These are phyloP conservation scores for Cheilosia scutellata DNA, from an alignment of 2,888 invertebrate genomes.

Conservation along the genomic window DNA sequence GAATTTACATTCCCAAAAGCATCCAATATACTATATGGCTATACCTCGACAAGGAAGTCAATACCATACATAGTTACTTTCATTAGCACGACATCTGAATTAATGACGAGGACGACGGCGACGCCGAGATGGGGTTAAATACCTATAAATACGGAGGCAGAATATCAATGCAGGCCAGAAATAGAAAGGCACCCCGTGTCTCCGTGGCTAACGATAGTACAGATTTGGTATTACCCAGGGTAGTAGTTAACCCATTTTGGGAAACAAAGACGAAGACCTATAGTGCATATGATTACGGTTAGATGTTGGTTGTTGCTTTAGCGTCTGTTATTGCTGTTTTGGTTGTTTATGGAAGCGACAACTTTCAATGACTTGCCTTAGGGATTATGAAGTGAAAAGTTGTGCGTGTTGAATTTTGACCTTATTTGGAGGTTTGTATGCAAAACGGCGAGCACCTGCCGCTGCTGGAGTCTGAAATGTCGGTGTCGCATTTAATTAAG, in stretches of 20 bases:
- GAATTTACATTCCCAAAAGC: neutral
- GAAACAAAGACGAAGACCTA: neutral
- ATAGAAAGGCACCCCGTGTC: neutral
- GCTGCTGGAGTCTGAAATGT: neutral
- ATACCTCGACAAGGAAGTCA: constrained; percentile 19
- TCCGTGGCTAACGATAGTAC: neutral
- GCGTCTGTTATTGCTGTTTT: neutral
- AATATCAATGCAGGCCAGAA: constrained; percentile 24
- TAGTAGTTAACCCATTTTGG: constrained; percentile 13
- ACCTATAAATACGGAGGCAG: neutral
- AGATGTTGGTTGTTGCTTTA: constrained; percentile 1
- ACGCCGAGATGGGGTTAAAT: constrained; percentile 14
- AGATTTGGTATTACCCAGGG: neutral
- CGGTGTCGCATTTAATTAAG: constrained; percentile 14
- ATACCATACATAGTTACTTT: constrained; percentile 39
- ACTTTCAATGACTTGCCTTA: constrained; percentile 29
- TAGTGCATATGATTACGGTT: neutral
- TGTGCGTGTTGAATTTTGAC: constrained; percentile 19
- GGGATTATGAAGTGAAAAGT: constrained; percentile 17
- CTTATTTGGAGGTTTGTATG: neutral
- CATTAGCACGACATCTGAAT: constrained; percentile 49
- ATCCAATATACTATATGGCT: constrained; percentile 13
- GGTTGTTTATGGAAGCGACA: neutral
- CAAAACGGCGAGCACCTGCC: neutral
- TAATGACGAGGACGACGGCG: constrained; percentile 8